A percentile compares a stretch with the other conserved stretches of the same genome.
phyloP scores from a whole-genome alignment of 2,113 vertebrate species.

The Catharus bicknelli region DNA sequence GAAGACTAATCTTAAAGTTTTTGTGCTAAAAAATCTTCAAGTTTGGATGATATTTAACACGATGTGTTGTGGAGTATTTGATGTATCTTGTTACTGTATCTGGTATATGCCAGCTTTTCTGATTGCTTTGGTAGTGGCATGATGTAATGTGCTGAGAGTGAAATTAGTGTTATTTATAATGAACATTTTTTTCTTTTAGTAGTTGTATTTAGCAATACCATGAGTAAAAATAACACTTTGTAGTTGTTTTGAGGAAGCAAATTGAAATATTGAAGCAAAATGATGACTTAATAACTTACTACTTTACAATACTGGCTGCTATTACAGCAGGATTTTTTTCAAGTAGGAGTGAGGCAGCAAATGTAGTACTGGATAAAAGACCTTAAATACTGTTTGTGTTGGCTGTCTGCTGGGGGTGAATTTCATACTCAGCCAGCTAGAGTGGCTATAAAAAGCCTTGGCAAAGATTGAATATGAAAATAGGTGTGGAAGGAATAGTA shows the following conservation, averaged over 20 bases:
- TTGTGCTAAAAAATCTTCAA: neutral
- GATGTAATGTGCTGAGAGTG: neutral
- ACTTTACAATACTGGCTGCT: neutral
- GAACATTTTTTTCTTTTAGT: neutral
- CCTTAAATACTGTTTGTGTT: neutral
- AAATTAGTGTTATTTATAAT: conserved; percentile 24
- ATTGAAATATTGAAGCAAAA: neutral
- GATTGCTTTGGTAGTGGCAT: neutral
- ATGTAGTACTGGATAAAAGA: neutral
- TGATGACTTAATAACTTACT: neutral
- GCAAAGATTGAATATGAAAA: neutral
- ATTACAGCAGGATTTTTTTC: neutral
- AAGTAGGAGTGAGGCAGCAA: neutral
- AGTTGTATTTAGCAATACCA: neutral
- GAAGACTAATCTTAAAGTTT: neutral
- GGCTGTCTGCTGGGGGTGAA: neutral
- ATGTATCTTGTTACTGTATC: neutral
- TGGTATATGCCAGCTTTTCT: neutral
- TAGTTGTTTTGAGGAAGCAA: conserved; percentile 20
- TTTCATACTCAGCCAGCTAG: neutral
- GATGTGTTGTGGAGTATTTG: neutral
- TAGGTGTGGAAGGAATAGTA: neutral
- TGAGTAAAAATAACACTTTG: conserved; percentile 22
- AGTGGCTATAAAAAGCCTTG: neutral
- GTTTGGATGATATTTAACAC: neutral